Percentiles rank a stretch among this genome's conserved stretches.
phyloP scores from a whole-genome alignment of 2,888 invertebrate genomes.

The Drosophila austrosaltans region DNA sequence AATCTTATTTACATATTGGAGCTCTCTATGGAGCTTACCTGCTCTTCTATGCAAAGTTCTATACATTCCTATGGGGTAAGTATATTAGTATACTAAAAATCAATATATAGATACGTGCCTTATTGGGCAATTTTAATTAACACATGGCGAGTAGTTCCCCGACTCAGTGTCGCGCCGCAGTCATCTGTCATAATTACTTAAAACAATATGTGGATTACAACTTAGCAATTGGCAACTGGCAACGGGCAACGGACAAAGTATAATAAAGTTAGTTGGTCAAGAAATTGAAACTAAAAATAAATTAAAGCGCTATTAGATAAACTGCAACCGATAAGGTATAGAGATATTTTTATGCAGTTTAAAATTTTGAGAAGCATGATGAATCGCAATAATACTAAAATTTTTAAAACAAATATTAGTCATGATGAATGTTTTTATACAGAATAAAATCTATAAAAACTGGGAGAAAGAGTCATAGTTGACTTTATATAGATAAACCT shows the following conservation, averaged over 20 bases:
- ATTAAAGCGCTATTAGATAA: not conserved
- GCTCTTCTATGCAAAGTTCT: conserved; percentile 86
- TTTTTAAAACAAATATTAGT: no score
- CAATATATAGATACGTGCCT: not conserved
- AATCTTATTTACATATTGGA: conserved; percentile 88
- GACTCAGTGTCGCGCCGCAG: conserved; percentile 15
- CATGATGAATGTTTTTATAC: no score
- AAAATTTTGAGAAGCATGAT: no score
- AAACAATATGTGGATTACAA: conserved; percentile 36
- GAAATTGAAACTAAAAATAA: not conserved
- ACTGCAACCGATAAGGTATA: not conserved
- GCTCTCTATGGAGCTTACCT: conserved; percentile 89
- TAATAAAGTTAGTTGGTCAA: not conserved
- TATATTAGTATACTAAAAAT: conserved; percentile 54
- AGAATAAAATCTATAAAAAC: no score
- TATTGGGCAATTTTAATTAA: conserved; percentile 37
- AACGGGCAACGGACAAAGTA: not conserved
- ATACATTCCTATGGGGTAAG: conserved; percentile 90
- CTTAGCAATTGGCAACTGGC: not conserved
- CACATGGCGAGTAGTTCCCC: conserved; percentile 28
- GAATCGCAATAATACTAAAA: no score
- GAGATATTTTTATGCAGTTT: not conserved
- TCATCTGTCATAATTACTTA: conserved; percentile 48
- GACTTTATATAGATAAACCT: no score
- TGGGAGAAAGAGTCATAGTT: no score